Base-by-base conservation (phyloP, 37 sponge, comb jelly and placozoan species). In the Bolinopsis microptera region DNA sequence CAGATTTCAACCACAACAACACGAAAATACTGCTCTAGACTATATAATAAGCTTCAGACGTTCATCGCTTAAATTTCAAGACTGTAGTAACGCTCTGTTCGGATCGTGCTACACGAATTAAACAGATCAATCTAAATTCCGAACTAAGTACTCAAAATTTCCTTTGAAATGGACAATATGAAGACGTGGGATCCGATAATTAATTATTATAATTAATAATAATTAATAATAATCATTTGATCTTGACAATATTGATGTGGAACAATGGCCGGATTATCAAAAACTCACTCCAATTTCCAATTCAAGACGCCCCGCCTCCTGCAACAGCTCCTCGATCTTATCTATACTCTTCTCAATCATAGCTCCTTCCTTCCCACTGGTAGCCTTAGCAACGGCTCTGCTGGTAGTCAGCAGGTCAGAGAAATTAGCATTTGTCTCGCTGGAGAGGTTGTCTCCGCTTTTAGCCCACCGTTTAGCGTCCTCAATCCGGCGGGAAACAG, bases 391-490 rank as follows among this genome's bases (percentile, higher is more conserved):
- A 1, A 86, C 90, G 2, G 90, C 90, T 27, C 90, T 13, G 31
- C 90, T 86, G 1, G 90, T 86, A 0, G 90, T 86, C 28, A 86
- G 61, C 61, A 86, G 61, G 22, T 86, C 90, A 27, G 41, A 35
- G 30, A 86, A 41, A 48, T 86, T 86, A 86, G 61, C 61, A 9
- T 86, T 86, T 1, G 90, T 30, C 8, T 41, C 90, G 48, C 61
- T 38, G 3, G 41, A 24, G 3, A 86, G 61, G 30, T 35, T 35
- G 61, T 86, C 90, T n/a, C 90, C 90, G 41, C 18, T 25, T 2
- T 40, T 27, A 39, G 90, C 90, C 90, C 90, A 86, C 5, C 90
- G 41, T 34, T 86, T 86, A 26, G 90, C 90, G 31, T 86, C 90
- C 90, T 86, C 90, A 38, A 86, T 38, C 16, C 90, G 40, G 35